Evolutionary conservation across 1,140 invertebrate species (phyloP), one percentile per base, ranked within the genome.

Genomic region (Diuraphis noxia): DNA sequence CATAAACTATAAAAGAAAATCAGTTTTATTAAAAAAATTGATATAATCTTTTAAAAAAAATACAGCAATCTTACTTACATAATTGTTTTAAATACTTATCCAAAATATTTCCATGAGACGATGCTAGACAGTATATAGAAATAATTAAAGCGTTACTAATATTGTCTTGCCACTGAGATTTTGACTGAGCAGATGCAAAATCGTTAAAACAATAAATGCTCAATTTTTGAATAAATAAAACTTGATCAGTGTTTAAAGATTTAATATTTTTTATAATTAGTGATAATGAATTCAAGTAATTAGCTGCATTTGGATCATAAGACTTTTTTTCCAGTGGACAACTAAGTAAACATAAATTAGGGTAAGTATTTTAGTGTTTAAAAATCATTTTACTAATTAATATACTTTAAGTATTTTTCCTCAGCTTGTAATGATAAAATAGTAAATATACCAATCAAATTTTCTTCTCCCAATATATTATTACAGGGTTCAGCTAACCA

Each of bases 401-500:
- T 46, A 86, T 86, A 86, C 84, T 52, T 86, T 36, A 86, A 52
- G 52, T 52, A 87, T 52, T 87, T 87, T 87, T 87, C 85, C 10
- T 87, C 85, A 34, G 85, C 85, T 86, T 49, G 30, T 36, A 87
- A 2, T 36, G 34, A 49, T 0, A 87, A 25, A 87, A 38, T 87
- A 87, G 21, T 49, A 87, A 87, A 52, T 87, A 87, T 49, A 52
- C 25, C 85, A 49, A 49, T 36, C n/a, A 87, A 49, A 36, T 87
- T 21, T 3, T 87, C 23, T 49, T 87, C n/a, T 36, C 85, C 85
- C 34, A 87, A 52, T 52, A 52, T n/a, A 49, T 49, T 49, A 46
- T 87, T 49, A 38, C 46, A 87, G 3, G 85, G 41, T 87, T 87
- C 43, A 1, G 85, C 46, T 49, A 87, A 52, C 85, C 85, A 87